phyloP scores from a whole-genome alignment of 2,797 vertebrate species.

The Lycodopsis pacificus region DNA sequence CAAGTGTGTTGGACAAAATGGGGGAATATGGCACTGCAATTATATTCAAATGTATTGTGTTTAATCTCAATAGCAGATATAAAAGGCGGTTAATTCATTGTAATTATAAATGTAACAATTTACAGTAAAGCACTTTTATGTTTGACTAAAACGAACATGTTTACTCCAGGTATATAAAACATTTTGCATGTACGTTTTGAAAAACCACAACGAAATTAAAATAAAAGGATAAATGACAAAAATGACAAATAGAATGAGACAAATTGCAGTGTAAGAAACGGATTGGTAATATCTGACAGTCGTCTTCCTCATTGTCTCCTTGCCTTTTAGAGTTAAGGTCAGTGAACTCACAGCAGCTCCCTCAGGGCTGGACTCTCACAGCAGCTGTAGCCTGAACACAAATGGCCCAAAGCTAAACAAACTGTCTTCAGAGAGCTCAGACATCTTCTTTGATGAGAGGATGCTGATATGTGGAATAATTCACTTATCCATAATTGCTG shows the following conservation, averaged over 20 bases:
- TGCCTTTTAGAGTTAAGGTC: slow-evolving; percentile 50
- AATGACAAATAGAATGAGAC: background rate
- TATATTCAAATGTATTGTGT: background rate
- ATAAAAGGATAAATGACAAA: background rate
- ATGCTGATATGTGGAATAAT: slow-evolving; percentile 10
- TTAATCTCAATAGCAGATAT: background rate
- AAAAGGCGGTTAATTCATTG: background rate
- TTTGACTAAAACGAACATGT: background rate
- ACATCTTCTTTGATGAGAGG: background rate
- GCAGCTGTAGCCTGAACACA: slow-evolving; percentile 57
- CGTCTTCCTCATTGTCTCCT: slow-evolving; percentile 25
- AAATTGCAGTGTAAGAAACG: background rate
- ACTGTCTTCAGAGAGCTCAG: slow-evolving; percentile 23
- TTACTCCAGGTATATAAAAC: background rate
- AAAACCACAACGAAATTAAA: background rate
- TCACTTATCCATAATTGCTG: background rate
- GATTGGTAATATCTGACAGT: slow-evolving; percentile 21
- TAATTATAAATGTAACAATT: background rate
- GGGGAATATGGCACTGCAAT: background rate
- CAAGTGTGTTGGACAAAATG: background rate
- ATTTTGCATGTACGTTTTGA: background rate
- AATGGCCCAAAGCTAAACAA: slow-evolving; percentile 54
- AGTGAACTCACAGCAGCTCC: slow-evolving; percentile 60
- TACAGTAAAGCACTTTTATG: background rate
- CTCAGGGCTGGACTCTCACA: slow-evolving; percentile 54